Conservation (phyloP, 2,888 invertebrate genomes). For the Eilema sororculum region DNA sequence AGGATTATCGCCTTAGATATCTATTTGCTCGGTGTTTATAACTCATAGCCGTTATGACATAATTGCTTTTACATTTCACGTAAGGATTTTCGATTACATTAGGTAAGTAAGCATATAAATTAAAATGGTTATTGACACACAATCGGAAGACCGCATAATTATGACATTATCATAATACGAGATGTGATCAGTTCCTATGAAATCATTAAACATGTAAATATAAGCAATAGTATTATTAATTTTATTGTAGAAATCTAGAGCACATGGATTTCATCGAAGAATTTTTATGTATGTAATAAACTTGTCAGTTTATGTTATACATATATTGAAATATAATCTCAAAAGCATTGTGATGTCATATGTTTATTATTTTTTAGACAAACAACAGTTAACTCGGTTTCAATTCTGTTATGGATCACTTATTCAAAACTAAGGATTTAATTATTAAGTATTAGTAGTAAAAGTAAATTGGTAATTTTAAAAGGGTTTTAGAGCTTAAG, state of each 20-base stretch:
- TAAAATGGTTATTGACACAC: neutral
- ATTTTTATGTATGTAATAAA: neutral
- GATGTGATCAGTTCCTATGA: neutral
- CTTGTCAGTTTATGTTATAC: neutral
- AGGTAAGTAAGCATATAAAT: slow-evolving; percentile 1
- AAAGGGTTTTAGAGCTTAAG: too few species aligned
- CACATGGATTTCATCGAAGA: slow-evolving; percentile 4
- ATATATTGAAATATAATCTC: neutral
- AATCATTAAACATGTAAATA: neutral
- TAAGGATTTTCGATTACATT: neutral
- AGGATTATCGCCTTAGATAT: too few species aligned
- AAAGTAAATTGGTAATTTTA: neutral
- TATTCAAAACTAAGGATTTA: neutral
- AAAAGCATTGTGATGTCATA: slow-evolving; percentile 2
- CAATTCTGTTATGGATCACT: neutral
- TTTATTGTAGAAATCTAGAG: slow-evolving; percentile 15
- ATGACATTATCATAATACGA: neutral
- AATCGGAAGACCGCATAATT: slow-evolving; percentile 2
- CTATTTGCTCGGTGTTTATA: too few species aligned
- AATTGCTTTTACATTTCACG: neutral
- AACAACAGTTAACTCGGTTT: neutral
- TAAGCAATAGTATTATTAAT: neutral
- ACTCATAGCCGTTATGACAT: too few species aligned
- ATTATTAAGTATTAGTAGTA: neutral
- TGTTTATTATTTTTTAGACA: neutral